A percentile compares a stretch with the other conserved stretches of the same genome.
These are phyloP conservation scores for Tichodroma muraria DNA, from an alignment of 2,113 vertebrate genomes.

Conservation along the genomic window DNA sequence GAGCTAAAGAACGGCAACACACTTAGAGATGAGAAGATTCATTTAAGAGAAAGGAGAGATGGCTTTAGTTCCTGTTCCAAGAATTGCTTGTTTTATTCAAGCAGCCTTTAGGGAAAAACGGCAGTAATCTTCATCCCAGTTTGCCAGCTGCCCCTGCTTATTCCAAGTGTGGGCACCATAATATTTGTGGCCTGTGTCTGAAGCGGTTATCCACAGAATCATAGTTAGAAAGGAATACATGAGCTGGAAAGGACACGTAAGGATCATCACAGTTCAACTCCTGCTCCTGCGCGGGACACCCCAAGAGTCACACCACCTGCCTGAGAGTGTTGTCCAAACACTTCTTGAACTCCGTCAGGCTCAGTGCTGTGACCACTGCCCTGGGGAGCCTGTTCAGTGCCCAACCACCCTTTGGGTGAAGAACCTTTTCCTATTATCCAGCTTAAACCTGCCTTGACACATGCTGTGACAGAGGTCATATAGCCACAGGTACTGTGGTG, in stretches of 20 bases:
- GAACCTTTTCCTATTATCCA: background rate
- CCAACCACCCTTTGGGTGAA: background rate
- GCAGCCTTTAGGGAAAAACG: background rate
- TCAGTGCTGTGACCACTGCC: background rate
- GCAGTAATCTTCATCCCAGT: background rate
- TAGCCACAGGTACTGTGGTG: background rate
- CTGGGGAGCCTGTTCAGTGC: background rate
- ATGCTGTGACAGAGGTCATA: background rate
- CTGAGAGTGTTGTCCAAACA: background rate
- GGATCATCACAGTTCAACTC: background rate
- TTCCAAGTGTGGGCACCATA: background rate
- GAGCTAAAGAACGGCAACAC: background rate
- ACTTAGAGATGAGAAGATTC: background rate
- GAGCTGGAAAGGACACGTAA: background rate
- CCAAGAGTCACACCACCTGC: background rate
- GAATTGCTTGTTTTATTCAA: background rate
- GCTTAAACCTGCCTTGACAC: background rate
- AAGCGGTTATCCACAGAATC: rapidly evolving
- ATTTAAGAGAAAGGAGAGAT: background rate
- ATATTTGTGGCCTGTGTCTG: too few species aligned
- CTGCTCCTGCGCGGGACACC: background rate
- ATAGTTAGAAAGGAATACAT: background rate
- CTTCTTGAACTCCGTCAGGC: background rate
- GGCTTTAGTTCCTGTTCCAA: background rate
- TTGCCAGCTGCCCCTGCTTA: background rate